Base-by-base conservation (phyloP, 2,888 invertebrate species). In the Archips crataeganus region DNA sequence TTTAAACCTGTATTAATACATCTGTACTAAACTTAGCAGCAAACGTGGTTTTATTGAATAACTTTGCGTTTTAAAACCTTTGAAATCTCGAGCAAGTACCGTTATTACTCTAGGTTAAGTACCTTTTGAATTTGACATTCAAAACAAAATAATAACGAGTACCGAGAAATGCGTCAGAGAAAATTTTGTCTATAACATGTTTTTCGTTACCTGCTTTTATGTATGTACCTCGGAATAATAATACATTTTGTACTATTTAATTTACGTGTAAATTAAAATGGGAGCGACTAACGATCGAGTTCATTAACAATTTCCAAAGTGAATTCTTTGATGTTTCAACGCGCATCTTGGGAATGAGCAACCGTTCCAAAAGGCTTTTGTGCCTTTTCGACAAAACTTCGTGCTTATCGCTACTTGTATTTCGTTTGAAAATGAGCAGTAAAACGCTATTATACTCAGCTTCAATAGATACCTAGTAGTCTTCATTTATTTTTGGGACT, bases 301-400 rank as follows among this genome's bases (percentile, higher is more conserved):
- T 74, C 74, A 74, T 74, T 74, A 74, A 74, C 74, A 74, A 74
- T 74, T 74, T 74, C 60, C 54, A 70, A 61, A 70, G 64, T 65
- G 69, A 74, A 65, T 65, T 70, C 64, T 74, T 70, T 74, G 69
- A 70, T 74, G 69, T 70, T 69, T 45, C 69, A 42, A 54, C 65
- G 60, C 63, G 72, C 69, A 61, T 74, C 69, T 70, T 59, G 47
- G 42, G 63, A 69, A 73, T 65, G 74, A 69, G 74, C 63, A 49
- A 64, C 57, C 68, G n/a, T 42, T 51, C 64, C 60, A 60, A 61
- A 74, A 69, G 60, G 51, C 69, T 60, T 73, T 74, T 64, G 63
- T 73, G 45, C 69, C 34, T n/a, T 69, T 9, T 54, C 51, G 36
- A 15, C 64, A 49, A 15, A 71, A 65, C 23, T 65, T 68, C 47